A percentile compares a stretch with the other conserved stretches of the same genome.
These are phyloP conservation scores for Dendrocincla tyrannina DNA, from an alignment of 2,797 vertebrate genomes.

Conservation along the genomic window DNA sequence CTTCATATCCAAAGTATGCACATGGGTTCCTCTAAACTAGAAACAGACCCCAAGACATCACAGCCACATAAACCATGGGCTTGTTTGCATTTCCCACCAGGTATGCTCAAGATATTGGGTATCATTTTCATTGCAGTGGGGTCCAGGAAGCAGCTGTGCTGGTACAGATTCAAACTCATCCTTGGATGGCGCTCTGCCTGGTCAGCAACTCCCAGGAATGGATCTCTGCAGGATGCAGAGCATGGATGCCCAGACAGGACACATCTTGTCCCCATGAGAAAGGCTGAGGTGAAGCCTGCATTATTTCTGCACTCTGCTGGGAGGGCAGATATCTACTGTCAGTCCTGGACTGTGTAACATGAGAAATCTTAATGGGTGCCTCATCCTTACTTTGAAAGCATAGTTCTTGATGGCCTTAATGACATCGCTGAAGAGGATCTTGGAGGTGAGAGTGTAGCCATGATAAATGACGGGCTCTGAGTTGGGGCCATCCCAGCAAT, in stretches of 20 bases:
- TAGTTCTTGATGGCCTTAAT: conserved; percentile 91
- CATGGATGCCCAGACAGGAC: background rate
- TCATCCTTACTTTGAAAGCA: conserved; percentile 87
- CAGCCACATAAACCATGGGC: background rate
- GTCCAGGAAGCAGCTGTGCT: background rate
- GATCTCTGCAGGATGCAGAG: background rate
- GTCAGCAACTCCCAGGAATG: background rate
- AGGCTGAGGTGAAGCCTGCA: background rate
- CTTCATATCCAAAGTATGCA: background rate
- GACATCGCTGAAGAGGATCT: conserved; percentile 91
- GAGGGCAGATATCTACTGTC: background rate
- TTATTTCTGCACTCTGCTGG: background rate
- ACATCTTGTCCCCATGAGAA: background rate
- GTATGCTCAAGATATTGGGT: background rate
- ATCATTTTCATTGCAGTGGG: background rate
- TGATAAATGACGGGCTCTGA: conserved; percentile 94
- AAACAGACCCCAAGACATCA: background rate
- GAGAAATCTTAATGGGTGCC: background rate
- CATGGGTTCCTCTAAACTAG: background rate
- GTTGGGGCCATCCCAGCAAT: conserved; percentile 93
- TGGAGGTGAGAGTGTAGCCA: conserved; percentile 94
- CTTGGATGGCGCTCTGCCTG: background rate
- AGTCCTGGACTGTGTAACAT: background rate
- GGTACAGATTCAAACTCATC: background rate
- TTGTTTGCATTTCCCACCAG: background rate